These are phyloP conservation scores for Cebus imitator DNA, from an alignment of 2,113 vertebrate species.

Conservation along the genomic window DNA sequence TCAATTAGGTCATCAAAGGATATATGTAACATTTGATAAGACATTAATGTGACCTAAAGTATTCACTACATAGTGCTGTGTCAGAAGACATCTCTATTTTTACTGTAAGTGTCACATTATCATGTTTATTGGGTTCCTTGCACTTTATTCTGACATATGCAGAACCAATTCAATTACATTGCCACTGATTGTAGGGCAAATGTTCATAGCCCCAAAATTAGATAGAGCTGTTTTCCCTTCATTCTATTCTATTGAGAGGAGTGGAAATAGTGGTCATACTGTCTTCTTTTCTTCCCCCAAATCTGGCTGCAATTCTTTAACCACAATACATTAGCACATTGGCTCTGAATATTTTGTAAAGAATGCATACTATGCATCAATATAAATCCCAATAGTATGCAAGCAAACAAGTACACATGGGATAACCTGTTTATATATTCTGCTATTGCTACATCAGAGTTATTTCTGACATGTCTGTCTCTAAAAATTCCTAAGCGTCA, in stretches of 20 bases:
- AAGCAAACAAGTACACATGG: not conserved
- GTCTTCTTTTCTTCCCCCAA: not conserved
- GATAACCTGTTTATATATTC: conserved; percentile 41
- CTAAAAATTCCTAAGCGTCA: not conserved
- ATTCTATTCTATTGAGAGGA: not conserved
- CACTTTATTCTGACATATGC: not conserved
- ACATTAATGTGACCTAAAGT: not conserved
- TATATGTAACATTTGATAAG: not conserved
- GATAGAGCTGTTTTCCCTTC: not conserved
- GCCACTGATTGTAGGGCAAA: not conserved
- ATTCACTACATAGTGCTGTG: not conserved
- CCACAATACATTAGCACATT: not conserved
- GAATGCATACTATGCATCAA: not conserved
- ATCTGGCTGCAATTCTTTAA: not conserved
- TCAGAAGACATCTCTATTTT: not conserved
- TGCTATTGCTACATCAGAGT: conserved; percentile 42
- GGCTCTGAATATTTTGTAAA: not conserved
- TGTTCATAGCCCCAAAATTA: not conserved
- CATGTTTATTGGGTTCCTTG: not conserved
- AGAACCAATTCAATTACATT: not conserved
- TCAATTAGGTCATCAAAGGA: not conserved
- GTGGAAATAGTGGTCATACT: not conserved
- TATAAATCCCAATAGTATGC: not conserved
- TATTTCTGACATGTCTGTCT: conserved; percentile 41
- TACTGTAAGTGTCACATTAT: not conserved